Evolutionary conservation across 1,140 invertebrate genomes (phyloP).

Genomic region (Rhagoletis zephyria): DNA sequence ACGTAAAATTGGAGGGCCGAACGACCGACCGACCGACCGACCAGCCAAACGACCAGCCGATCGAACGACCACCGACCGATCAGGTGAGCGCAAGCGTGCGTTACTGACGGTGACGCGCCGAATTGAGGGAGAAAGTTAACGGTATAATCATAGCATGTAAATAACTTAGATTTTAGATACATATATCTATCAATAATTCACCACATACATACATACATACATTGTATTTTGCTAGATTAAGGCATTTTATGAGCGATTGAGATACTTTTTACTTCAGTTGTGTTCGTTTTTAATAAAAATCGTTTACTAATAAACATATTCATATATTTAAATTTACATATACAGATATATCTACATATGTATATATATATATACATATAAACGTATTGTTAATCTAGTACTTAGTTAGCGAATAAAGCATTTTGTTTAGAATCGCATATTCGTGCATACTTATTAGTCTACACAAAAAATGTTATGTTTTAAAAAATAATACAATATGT

Average conservation of each 20-base stretch:
- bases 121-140: neutral
- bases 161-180: conserved; percentile 39
- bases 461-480: conserved; percentile 40
- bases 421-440: conserved; percentile 24
- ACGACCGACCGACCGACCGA: conserved; percentile 69
- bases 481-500: neutral
- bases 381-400: conserved; percentile 46
- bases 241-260: conserved; percentile 33
- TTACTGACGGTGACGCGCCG: neutral
- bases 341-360: conserved; percentile 34
- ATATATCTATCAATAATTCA: too few species aligned
- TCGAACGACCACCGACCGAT: too few species aligned
- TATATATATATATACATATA: conserved; percentile 8
- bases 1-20: neutral
- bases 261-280: conserved; percentile 55
- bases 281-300: conserved; percentile 54
- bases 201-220: too few species aligned
- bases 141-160: conserved; percentile 45
- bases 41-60: too few species aligned
- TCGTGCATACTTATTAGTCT: conserved; percentile 23
- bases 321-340: conserved; percentile 20
- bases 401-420: conserved; percentile 32
- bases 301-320: conserved; percentile 47
- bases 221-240: conserved; percentile 15
- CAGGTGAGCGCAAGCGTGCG: neutral